Base-by-base conservation (phyloP, 1,140 invertebrate genomes). In the Stratiolaelaps scimitus region DNA sequence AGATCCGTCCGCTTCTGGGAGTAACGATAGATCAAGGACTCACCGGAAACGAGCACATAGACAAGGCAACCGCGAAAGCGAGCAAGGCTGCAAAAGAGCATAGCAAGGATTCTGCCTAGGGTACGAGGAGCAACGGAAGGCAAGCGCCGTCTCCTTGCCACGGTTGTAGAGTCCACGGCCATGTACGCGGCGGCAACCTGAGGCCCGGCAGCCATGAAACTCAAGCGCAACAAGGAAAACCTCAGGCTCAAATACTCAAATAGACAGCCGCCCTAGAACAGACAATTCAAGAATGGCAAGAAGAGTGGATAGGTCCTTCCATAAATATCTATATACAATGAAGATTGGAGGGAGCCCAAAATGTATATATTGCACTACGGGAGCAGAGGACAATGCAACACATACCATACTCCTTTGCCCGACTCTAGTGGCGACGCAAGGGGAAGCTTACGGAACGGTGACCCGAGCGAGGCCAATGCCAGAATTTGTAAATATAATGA, bases 211-310 rank as follows among this genome's bases (percentile, higher is more conserved):
- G 44, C 44, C 44, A 13, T 45, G 44, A 45, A n/a, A n/a, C 44
- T 13, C 19, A 13, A n/a, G 44, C 44, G 44, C 13, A 45, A 45
- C 44, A 13, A n/a, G 44, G 44, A 45, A n/a, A 45, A 45, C 19
- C 44, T 19, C 13, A n/a, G n/a, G 13, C n/a, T n/a, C n/a, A n/a
- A n/a, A n/a, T n/a, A n/a, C 19, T 45, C 13, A n/a, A n/a, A 13
- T 13, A n/a, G 44, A n/a, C 13, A n/a, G 13, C 13, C 13, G 44
- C 44, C 13, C 13, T 13, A n/a, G 44, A 45, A 13, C 44, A 45
- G 13, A 45, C 44, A n/a, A 13, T 45, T 45, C 44, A 45, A 45
- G n/a, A 45, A 45, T 45, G 44, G 44, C 44, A 45, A n/a, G 13
- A n/a, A 13, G 44, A 45, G n/a, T 45, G 44, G 44, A n/a, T 19